Conservation (phyloP, 2,888 invertebrate genomes). For the Tetrapedia diversipes region DNA sequence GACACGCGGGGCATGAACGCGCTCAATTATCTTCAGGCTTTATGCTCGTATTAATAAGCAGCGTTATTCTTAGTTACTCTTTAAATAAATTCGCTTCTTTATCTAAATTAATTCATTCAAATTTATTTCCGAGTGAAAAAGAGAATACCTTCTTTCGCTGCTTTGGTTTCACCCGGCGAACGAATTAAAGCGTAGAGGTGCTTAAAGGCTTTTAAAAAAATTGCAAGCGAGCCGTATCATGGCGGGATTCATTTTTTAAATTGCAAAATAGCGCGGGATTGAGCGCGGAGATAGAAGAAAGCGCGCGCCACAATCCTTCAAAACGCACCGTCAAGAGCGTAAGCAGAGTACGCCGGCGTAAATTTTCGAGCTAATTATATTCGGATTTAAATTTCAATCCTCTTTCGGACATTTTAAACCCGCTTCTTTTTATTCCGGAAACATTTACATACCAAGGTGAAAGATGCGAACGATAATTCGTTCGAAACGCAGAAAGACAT, state of each 20-base stretch:
- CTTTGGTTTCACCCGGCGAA: neutral
- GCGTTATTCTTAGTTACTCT: too few species aligned
- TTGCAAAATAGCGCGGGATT: slow-evolving; percentile 20
- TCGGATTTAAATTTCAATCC: slow-evolving; percentile 27
- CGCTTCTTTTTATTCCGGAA: too few species aligned
- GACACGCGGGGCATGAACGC: too few species aligned
- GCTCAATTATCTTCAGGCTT: too few species aligned
- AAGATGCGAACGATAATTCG: neutral
- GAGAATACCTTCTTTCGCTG: neutral
- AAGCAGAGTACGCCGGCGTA: neutral
- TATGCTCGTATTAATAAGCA: too few species aligned
- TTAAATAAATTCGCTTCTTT: neutral
- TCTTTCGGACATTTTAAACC: neutral
- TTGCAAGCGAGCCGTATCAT: neutral
- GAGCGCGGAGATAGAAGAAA: neutral
- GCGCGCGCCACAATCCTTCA: slow-evolving; percentile 7
- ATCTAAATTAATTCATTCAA: neutral
- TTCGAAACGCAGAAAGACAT: neutral
- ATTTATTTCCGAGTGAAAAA: too few species aligned
- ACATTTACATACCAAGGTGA: neutral
- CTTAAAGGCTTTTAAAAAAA: slow-evolving; percentile 11
- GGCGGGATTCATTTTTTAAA: neutral
- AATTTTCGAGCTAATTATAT: slow-evolving; percentile 36
- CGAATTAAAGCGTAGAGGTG: neutral
- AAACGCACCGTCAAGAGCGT: slow-evolving; percentile 3